phyloP scores from a whole-genome alignment of 1,140 invertebrate genomes.

The Chrysoperla carnea region DNA sequence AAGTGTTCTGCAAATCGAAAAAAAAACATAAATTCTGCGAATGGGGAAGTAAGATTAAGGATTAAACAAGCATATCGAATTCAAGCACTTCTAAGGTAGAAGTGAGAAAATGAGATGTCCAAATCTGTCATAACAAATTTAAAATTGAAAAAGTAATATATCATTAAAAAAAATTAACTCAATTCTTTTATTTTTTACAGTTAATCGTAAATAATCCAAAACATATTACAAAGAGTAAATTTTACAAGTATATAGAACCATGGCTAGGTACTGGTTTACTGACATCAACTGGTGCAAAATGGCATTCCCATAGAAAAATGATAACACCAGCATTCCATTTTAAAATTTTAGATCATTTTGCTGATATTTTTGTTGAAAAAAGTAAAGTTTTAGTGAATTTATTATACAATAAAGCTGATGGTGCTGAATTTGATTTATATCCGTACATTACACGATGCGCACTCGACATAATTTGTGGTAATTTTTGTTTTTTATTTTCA shows the following conservation, averaged over 20 bases:
- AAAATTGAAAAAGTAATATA: too few species aligned
- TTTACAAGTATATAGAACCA: background rate
- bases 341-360: slow-evolving; percentile 69
- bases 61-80: too few species aligned
- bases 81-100: too few species aligned
- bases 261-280: background rate
- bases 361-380: slow-evolving; percentile 67
- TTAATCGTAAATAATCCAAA: too few species aligned
- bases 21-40: too few species aligned
- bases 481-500: slow-evolving; percentile 8
- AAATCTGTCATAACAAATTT: too few species aligned
- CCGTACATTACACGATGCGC: slow-evolving; percentile 59
- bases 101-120: too few species aligned
- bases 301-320: slow-evolving; percentile 60
- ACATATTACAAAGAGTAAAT: too few species aligned
- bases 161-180: too few species aligned
- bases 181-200: too few species aligned
- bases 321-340: slow-evolving; percentile 86
- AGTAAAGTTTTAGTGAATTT: slow-evolving; percentile 43
- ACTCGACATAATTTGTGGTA: slow-evolving; percentile 60
- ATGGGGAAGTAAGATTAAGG: too few species aligned
- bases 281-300: slow-evolving; percentile 31
- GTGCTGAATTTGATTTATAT: slow-evolving; percentile 52
- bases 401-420: slow-evolving; percentile 35
- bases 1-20: too few species aligned